A percentile compares a stretch with the other conserved stretches of the same genome.
These are phyloP conservation scores for Endotricha flammealis DNA, from an alignment of 2,888 invertebrate genomes.

Conservation along the genomic window DNA sequence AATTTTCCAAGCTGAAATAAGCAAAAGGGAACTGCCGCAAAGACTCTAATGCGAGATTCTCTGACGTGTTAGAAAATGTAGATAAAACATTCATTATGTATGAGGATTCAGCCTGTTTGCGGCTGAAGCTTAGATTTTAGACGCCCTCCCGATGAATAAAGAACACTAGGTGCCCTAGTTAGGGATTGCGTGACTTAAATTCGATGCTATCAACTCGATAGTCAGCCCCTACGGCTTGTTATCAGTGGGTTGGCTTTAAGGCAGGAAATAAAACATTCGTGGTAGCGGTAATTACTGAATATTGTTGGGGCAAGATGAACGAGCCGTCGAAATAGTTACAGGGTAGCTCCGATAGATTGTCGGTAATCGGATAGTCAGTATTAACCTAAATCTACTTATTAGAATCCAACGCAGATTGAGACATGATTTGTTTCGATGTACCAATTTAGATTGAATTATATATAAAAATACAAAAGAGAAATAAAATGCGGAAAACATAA, in stretches of 20 bases:
- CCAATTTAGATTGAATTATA: too few species aligned
- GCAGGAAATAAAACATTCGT: slow-evolving; percentile 58
- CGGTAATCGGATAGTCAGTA: not conserved
- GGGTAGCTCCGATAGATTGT: slow-evolving; percentile 1
- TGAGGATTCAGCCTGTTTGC: slow-evolving; percentile 60
- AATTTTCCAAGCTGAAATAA: slow-evolving; percentile 41
- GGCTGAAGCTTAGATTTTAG: slow-evolving; percentile 61
- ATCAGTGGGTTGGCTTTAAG: slow-evolving; percentile 45
- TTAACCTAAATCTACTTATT: not conserved
- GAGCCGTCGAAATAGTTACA: slow-evolving; percentile 3
- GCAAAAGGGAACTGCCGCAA: slow-evolving; percentile 55
- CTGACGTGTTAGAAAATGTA: slow-evolving; percentile 56
- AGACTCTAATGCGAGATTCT: slow-evolving; percentile 57
- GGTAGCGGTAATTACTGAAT: slow-evolving; percentile 18
- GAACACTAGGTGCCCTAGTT: slow-evolving; percentile 14
- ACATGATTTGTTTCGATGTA: too few species aligned
- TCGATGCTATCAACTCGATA: slow-evolving; percentile 46
- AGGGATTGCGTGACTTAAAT: slow-evolving; percentile 54
- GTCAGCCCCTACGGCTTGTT: slow-evolving; percentile 36
- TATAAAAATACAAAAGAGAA: too few species aligned
- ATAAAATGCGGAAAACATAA: not conserved
- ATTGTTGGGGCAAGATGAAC: slow-evolving; percentile 11
- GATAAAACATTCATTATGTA: slow-evolving; percentile 74
- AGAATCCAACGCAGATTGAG: not conserved
- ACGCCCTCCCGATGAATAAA: slow-evolving; percentile 54